Evolutionary conservation across 30 jellyfish, hydroid and myxozoan species (phyloP).

Genomic region (Haliclystus octoradiatus): DNA sequence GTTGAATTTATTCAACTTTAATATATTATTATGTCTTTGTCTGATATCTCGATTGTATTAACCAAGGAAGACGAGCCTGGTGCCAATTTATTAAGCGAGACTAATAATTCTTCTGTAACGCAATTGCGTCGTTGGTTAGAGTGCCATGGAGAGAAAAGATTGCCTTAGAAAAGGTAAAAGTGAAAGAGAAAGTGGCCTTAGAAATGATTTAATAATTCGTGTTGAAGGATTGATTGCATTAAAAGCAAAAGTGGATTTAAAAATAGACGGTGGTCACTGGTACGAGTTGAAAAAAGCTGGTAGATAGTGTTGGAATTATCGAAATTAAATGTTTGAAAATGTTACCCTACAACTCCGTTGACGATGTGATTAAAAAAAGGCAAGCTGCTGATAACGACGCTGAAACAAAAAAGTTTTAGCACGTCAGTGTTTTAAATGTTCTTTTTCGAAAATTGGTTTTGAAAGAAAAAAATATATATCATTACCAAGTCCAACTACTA

Average conservation of each 20-base stretch:
- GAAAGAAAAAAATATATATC: conserved; percentile 21
- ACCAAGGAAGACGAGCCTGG: conserved; percentile 52
- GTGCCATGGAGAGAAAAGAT: too few species aligned
- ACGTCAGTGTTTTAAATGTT: too few species aligned
- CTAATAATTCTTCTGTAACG: conserved; percentile 15
- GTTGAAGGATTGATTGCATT: conserved; percentile 2
- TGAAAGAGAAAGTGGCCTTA: not conserved
- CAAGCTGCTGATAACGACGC: too few species aligned
- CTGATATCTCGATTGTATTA: too few species aligned
- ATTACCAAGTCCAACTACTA: conserved; percentile 52
- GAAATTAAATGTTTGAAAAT: conserved; percentile 47
- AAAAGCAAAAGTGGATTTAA: conserved; percentile 12
- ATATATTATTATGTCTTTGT: too few species aligned
- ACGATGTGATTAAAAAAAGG: too few species aligned
- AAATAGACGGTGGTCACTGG: too few species aligned
- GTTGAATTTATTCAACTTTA: too few species aligned
- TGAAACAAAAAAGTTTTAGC: too few species aligned
- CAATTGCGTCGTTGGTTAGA: too few species aligned
- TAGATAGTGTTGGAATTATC: conserved; percentile 16
- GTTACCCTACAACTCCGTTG: conserved; percentile 2
- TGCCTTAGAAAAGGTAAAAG: conserved; percentile 2
- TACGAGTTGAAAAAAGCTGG: conserved; percentile 9
- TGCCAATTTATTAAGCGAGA: conserved; percentile 19
- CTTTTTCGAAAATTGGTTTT: conserved; percentile 17
- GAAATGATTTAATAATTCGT: too few species aligned